Base-by-base conservation (phyloP, 2,113 vertebrate genomes). In the Pteruthius melanotis region DNA sequence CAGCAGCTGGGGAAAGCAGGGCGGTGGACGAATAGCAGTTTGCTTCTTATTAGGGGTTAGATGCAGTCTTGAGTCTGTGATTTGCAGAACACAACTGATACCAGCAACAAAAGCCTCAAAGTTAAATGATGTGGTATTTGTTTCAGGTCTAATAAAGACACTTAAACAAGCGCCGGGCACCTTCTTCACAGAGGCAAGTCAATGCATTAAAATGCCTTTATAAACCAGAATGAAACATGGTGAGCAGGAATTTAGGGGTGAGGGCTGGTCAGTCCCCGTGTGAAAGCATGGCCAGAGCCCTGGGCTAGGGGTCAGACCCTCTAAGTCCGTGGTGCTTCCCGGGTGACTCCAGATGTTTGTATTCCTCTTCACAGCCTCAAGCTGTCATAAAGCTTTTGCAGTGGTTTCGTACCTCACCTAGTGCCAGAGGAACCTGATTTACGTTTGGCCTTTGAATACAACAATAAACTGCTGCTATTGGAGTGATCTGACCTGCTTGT, bases 1-100 rank as follows among this genome's bases (percentile, higher is more conserved):
- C 97, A 96, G 97, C 94, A 95, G 96, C 97, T 83, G 87, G 95
- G 89, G 91, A 90, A 85, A 92, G 93, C 89, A 79, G 87, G 97
- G 91, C 52, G 86, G 97, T 94, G 95, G 96, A 96, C 94, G 64
- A 87, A 47, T 84, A 44, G 94, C 94, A 85, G 92, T 96, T 95
- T 95, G 82, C 89, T 90, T 92, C 94, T 97, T 97, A 97, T 97
- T 97, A 97, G 92, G 82, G 96, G 96, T 95, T 96, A 89, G 96
- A 90, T 64, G 91, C 94, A 95, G 95, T 2, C 94, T 42, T 70
- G 93, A 96, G 96, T 75, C 92, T 97, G 95, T 96, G 95, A 97
- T 97, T 97, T 96, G 93, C 88, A 50, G 75, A 88, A 91, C 72
- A 89, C 35, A 11, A 94, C 92, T 91, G 93, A 97, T 95, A 94